These are phyloP conservation scores for Rhagonycha fulva DNA, from an alignment of 2,888 invertebrate genomes.

Conservation along the genomic window DNA sequence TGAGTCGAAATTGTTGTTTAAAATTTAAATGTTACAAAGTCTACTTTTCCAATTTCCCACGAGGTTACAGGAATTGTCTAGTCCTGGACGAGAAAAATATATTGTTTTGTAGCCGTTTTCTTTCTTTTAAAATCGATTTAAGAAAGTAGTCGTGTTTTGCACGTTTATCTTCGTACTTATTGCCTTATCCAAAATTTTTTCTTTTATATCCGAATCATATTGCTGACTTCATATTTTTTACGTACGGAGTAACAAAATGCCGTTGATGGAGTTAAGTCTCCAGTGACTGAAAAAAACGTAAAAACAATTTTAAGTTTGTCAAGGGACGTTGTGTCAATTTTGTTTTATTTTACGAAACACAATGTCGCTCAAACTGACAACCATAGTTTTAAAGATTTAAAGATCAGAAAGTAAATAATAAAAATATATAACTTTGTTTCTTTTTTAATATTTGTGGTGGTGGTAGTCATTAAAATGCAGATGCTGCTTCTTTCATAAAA, in stretches of 20 bases:
- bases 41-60: conserved; percentile 31
- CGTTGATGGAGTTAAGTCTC: conserved; percentile 5
- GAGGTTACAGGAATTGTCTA: conserved; percentile 26
- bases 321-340: conserved; percentile 24
- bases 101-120: conserved; percentile 26
- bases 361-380: conserved; percentile 18
- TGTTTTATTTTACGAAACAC: conserved; percentile 23
- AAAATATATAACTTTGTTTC: neutral
- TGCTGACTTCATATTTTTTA: conserved; percentile 16
- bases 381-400: conserved; percentile 9
- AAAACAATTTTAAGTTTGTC: conserved; percentile 26
- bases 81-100: conserved; percentile 23
- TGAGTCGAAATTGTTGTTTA: conserved; percentile 6
- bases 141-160: conserved; percentile 2
- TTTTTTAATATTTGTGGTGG: neutral
- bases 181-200: conserved; percentile 7
- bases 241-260: neutral
- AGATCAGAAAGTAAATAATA: neutral
- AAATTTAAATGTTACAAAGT: conserved; percentile 27
- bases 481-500: neutral
- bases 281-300: conserved; percentile 21
- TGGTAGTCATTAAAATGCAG: neutral
- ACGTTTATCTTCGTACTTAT: conserved; percentile 18
- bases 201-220: conserved; percentile 13
- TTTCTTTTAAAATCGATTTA: conserved; percentile 15